Conservation (phyloP, 2,113 vertebrate species). For the Laterallus jamaicensis region DNA sequence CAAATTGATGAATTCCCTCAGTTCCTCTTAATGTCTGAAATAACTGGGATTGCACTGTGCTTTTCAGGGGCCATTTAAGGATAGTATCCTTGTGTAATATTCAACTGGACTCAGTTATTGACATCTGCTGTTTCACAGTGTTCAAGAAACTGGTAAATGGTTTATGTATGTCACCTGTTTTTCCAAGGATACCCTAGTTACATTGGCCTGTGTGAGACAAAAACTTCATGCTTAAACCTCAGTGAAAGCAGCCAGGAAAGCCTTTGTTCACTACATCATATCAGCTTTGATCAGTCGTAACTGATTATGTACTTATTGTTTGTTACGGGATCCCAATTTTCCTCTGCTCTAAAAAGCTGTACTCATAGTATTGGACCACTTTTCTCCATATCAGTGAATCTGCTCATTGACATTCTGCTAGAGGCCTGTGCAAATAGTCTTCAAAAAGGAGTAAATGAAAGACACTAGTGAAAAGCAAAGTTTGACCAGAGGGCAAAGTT, state of each 20-base stretch:
- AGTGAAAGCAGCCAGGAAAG: neutral
- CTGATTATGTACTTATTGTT: neutral
- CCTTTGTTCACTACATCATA: neutral
- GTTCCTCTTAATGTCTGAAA: neutral
- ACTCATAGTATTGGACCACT: neutral
- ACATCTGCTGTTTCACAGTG: neutral
- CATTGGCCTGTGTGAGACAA: neutral
- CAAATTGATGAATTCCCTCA: neutral
- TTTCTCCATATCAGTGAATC: constrained; percentile 8
- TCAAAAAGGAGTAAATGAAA: constrained; percentile 51
- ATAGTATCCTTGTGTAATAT: neutral
- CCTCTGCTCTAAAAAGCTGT: neutral
- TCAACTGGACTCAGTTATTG: neutral
- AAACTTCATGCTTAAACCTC: neutral
- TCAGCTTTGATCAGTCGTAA: neutral
- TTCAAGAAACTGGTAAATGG: neutral
- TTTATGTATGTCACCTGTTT: neutral
- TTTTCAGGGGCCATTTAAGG: neutral
- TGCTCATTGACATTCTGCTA: constrained; percentile 19
- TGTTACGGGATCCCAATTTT: neutral
- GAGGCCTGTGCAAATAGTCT: constrained; percentile 13
- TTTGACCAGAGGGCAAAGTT: constrained; percentile 51
- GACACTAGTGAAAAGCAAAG: constrained; percentile 7
- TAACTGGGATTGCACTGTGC: neutral
- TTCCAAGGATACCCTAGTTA: neutral